Conservation (phyloP, 2,797 vertebrate species). For the Galago senegalensis region DNA sequence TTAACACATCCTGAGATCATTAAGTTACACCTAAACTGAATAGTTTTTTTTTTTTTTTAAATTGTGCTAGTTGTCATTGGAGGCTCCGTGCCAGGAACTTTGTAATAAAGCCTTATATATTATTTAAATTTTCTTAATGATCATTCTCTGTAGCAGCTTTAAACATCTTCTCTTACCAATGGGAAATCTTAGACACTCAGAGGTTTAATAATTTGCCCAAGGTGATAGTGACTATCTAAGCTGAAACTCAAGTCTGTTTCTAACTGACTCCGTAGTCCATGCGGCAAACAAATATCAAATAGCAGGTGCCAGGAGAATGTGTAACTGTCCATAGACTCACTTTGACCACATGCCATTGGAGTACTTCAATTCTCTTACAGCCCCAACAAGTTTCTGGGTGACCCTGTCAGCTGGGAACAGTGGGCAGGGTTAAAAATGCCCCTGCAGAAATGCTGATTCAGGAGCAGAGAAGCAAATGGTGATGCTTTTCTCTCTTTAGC, state of each 20-base stretch:
- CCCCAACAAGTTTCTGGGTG: background rate
- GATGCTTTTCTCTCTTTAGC: background rate
- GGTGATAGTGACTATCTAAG: background rate
- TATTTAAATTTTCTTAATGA: slow-evolving; percentile 49
- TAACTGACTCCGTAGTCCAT: background rate
- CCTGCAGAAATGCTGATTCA: background rate
- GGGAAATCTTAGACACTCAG: background rate
- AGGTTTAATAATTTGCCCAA: background rate
- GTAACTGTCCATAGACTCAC: background rate
- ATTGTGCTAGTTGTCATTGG: background rate
- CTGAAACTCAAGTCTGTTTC: background rate
- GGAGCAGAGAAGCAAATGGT: background rate
- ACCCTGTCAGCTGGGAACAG: background rate
- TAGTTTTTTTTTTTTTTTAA: slow-evolving; percentile 60
- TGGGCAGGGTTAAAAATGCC: fast-evolving
- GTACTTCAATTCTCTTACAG: background rate
- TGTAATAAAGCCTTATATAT: background rate
- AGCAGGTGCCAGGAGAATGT: background rate
- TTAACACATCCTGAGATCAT: slow-evolving; percentile 12
- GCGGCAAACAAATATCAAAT: fast-evolving
- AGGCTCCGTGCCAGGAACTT: background rate
- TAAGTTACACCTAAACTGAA: background rate
- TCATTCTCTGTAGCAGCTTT: background rate
- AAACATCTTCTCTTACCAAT: background rate
- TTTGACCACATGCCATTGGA: background rate